Conservation (phyloP, 2,113 vertebrate species). For the Camelus bactrianus region DNA sequence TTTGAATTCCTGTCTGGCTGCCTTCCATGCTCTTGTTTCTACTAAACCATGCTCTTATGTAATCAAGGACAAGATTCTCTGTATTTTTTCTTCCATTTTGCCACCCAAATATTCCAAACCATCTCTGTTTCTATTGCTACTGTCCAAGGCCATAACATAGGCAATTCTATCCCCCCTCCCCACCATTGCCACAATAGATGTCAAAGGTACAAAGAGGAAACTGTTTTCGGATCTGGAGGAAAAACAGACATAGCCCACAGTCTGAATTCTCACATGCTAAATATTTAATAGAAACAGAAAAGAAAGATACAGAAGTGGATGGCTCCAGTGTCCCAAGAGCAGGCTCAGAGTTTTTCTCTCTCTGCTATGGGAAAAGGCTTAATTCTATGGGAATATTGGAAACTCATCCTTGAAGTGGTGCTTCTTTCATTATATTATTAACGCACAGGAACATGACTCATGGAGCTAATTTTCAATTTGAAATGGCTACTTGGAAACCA, state of each 20-base stretch:
- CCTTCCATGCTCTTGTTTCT: neutral
- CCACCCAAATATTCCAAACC: neutral
- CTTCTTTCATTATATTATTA: slow-evolving; percentile 79
- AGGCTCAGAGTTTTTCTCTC: slow-evolving; percentile 73
- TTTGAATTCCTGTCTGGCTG: neutral
- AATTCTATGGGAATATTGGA: slow-evolving; percentile 72
- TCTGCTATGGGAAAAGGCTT: slow-evolving; percentile 15
- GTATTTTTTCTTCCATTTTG: neutral
- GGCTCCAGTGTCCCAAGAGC: slow-evolving; percentile 63
- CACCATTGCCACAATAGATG: neutral
- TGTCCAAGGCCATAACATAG: neutral
- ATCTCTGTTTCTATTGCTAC: neutral
- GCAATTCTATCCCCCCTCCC: neutral
- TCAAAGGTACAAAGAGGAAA: neutral
- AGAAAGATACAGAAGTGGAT: slow-evolving; percentile 19
- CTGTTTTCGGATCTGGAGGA: neutral
- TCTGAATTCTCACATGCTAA: slow-evolving; percentile 72
- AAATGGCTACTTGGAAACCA: slow-evolving; percentile 75
- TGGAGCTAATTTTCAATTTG: slow-evolving; percentile 74
- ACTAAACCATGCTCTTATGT: neutral
- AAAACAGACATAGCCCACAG: neutral
- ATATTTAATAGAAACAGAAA: slow-evolving; percentile 79
- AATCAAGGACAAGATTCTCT: neutral
- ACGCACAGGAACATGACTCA: slow-evolving; percentile 45
- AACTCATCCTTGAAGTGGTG: slow-evolving; percentile 62